Evolutionary conservation across 2,888 invertebrate genomes (phyloP).

Genomic region (Epistrophella euchroma): DNA sequence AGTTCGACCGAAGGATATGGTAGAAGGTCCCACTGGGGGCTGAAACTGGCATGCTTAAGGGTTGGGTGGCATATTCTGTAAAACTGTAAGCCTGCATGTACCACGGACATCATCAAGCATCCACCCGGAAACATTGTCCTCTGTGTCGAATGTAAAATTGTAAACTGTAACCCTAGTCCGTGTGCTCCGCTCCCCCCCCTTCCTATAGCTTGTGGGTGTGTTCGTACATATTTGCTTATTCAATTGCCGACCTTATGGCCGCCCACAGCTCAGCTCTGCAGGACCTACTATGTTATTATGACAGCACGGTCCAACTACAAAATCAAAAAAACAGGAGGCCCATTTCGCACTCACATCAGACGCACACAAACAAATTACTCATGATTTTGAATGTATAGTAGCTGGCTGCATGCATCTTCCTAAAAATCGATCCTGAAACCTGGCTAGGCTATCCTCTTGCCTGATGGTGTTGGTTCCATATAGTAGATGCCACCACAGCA

Average conservation of each 20-base stretch:
- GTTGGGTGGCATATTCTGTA: not conserved
- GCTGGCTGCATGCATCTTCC: slow-evolving; percentile 51
- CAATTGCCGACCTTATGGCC: slow-evolving; percentile 56
- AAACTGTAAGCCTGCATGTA: slow-evolving; percentile 35
- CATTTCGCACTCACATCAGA: not conserved
- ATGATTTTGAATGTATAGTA: slow-evolving; percentile 52
- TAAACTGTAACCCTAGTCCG: slow-evolving; percentile 63
- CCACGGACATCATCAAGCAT: slow-evolving; percentile 49
- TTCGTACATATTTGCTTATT: slow-evolving; percentile 54
- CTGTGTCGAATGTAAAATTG: slow-evolving; percentile 55
- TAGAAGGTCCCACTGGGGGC: slow-evolving; percentile 54
- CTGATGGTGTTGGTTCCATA: not conserved
- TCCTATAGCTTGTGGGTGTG: slow-evolving; percentile 56
- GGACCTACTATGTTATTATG: slow-evolving; percentile 56
- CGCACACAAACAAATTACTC: slow-evolving; percentile 38
- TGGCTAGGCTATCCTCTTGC: slow-evolving; percentile 3
- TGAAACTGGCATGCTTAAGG: slow-evolving; percentile 28
- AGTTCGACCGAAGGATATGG: slow-evolving; percentile 49
- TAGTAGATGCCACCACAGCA: slow-evolving; percentile 40
- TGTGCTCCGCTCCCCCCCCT: slow-evolving; percentile 52
- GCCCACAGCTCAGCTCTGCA: slow-evolving; percentile 48
- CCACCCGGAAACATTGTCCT: slow-evolving; percentile 49
- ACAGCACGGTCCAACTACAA: slow-evolving; percentile 34
- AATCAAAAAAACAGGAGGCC: slow-evolving; percentile 40
- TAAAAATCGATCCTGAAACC: slow-evolving; percentile 65